Evolutionary conservation across 2,888 invertebrate genomes (phyloP), one percentile per base, ranked within the genome.

Genomic region (Gari tellinella): DNA sequence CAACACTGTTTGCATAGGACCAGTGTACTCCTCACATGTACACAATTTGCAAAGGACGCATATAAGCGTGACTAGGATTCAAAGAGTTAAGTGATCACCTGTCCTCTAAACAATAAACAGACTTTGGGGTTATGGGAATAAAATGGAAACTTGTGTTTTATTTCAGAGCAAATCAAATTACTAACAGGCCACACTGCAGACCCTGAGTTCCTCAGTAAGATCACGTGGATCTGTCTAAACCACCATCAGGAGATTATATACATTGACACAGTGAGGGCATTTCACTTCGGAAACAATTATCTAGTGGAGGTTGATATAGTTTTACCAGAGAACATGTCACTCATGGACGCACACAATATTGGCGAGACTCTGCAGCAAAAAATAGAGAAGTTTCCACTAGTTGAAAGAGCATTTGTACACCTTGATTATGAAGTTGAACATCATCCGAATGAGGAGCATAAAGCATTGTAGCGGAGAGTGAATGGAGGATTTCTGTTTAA

Each of bases 361-460:
- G 91, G 91, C 2, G 93, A 93, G 82, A 80, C 89, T 10, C 87
- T 93, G 37, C 93, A 93, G 83, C 90, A 90, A 61, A 92, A 92
- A 76, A 86, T 93, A 45, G 93, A 93, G 80, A 84, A 88, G 26
- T 73, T 93, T 56, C 89, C 91, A 19, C 91, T 92, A 62, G 93
- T 93, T 14, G 93, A 93, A 75, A 82, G 93, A 38, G 92, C 93
- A 0, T 93, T 93, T 80, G 93, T 93, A 0, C 93, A 93, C 80
- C 83, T 92, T 3, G 93, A 93, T 78, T 93, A 93, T 76, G 93
- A 93, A 72, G 89, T 88, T 51, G 90, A 90, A 5, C 93, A 93
- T 78, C 82, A 91, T 58, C 93, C 93, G 0, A 80, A 79, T 15
- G 90, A 90, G 17, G 93, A 93, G 80, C 93, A 93, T 79, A 93